Evolutionary conservation across 2,113 vertebrate genomes (phyloP).

Genomic region (Pagrus major): DNA sequence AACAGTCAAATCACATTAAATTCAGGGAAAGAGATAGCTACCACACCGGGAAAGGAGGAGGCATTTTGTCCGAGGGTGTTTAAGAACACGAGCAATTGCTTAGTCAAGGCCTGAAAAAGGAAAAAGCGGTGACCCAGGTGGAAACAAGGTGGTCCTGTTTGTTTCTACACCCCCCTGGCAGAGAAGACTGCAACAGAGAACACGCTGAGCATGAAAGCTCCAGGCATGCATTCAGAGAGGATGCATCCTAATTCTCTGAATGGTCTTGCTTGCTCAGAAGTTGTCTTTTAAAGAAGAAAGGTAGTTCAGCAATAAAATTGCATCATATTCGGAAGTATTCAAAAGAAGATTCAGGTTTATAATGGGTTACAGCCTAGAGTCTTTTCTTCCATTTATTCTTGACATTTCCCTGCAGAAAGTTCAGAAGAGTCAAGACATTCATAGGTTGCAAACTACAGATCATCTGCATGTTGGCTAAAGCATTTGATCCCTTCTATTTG

Average conservation of each 20-base stretch:
- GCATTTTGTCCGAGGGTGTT: not conserved
- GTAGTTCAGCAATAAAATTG: not conserved
- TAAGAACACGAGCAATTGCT: not conserved
- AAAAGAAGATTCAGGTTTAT: not conserved
- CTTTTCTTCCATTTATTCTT: not conserved
- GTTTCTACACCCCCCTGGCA: not conserved
- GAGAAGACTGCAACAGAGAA: not conserved
- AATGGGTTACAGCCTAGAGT: not conserved
- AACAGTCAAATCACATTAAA: not conserved
- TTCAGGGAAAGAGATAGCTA: not conserved
- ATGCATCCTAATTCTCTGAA: not conserved
- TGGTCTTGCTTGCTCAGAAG: not conserved
- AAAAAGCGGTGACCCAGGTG: not conserved
- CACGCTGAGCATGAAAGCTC: not conserved
- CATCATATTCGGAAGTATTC: not conserved
- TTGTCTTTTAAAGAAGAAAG: not conserved
- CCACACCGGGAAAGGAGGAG: not conserved
- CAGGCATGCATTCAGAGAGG: not conserved
- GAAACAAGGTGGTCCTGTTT: not conserved
- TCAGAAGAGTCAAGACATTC: not conserved
- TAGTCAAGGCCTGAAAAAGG: not conserved
- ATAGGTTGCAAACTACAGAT: not conserved
- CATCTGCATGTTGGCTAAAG: not conserved
- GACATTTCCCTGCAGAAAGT: not conserved
- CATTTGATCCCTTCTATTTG: not conserved